A percentile compares a stretch with the other conserved stretches of the same genome.
Conservation (phyloP, 1,140 invertebrate genomes). For the Nomia melanderi region DNA sequence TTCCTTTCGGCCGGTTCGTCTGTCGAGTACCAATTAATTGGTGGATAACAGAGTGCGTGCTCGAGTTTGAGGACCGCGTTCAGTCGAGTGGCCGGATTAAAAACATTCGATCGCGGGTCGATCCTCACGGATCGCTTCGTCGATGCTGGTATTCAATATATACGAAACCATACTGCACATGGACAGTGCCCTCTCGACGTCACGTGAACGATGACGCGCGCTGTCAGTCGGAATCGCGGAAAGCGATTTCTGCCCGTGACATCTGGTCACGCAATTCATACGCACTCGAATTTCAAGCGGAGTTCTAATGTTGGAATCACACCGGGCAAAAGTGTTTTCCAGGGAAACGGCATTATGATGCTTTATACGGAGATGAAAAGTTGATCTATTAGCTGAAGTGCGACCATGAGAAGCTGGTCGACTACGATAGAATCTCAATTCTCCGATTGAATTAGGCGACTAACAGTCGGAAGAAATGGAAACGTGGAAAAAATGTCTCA, state of each 20-base stretch:
- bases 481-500: no score
- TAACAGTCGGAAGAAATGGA: no score
- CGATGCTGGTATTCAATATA: conserved; percentile 12
- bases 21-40: conserved; percentile 34
- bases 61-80: conserved; percentile 19
- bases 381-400: no score
- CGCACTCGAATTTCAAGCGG: conserved; percentile 46
- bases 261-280: conserved; percentile 58
- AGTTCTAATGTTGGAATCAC: no score
- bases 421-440: no score
- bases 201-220: conserved; percentile 56
- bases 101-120: conserved; percentile 34
- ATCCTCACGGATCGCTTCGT: background rate
- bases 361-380: no score
- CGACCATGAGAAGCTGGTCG: no score
- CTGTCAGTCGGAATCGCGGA: conserved; percentile 52
- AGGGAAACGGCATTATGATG: no score
- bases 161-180: conserved; percentile 9
- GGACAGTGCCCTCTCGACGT: conserved; percentile 43
- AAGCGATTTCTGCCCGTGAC: conserved; percentile 63
- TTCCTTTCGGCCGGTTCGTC: background rate
- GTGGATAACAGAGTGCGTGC: conserved; percentile 43
- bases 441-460: no score
- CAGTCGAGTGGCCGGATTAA: conserved; percentile 14
- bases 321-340: no score